These are phyloP conservation scores for Rhinogobio ventralis DNA, from an alignment of 2,797 vertebrate genomes.

Conservation along the genomic window DNA sequence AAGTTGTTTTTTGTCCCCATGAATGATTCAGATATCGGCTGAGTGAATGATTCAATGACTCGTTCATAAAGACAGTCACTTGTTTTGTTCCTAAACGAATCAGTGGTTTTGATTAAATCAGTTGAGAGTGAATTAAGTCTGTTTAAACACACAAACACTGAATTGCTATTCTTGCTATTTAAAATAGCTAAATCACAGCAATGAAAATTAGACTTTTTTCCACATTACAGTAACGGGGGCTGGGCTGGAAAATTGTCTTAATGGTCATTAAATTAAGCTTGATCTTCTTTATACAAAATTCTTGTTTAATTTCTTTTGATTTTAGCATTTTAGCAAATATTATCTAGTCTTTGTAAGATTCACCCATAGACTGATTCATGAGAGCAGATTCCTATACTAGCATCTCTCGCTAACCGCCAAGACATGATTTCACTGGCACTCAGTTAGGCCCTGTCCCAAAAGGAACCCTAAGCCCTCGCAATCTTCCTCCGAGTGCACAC, in stretches of 20 bases:
- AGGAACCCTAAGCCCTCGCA: neutral
- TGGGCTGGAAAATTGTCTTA: neutral
- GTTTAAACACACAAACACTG: neutral
- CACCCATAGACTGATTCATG: neutral
- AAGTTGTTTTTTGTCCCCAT: neutral
- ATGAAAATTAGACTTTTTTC: too few species aligned
- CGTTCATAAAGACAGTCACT: neutral
- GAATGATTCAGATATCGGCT: neutral
- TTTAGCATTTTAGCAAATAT: neutral
- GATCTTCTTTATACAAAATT: neutral
- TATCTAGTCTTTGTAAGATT: neutral
- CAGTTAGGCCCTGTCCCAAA: neutral
- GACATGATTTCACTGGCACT: neutral
- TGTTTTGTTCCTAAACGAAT: neutral
- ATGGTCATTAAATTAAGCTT: neutral
- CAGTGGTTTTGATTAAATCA: neutral
- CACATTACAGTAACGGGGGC: neutral
- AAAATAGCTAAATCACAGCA: too few species aligned
- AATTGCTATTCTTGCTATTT: neutral
- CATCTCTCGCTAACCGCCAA: neutral
- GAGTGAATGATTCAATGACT: neutral
- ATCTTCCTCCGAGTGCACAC: neutral
- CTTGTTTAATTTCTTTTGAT: neutral
- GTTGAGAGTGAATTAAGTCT: neutral
- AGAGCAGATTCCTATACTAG: neutral